phyloP scores from a whole-genome alignment of 2,113 vertebrate genomes.

The Ariopsis seemanni region DNA sequence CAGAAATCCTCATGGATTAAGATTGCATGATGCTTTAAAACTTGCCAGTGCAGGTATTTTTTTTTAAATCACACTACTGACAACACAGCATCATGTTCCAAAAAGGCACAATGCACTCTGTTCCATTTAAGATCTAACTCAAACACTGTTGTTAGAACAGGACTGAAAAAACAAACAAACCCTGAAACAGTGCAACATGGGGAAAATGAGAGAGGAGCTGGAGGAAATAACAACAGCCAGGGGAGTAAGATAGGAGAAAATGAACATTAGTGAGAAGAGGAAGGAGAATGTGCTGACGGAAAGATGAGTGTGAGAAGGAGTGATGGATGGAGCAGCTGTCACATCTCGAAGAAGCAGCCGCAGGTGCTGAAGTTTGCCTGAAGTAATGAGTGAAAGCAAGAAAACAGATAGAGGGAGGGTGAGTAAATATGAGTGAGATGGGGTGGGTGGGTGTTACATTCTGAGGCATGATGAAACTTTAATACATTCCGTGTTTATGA shows the following conservation, averaged over 20 bases:
- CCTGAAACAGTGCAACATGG: not conserved
- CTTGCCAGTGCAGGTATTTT: not conserved
- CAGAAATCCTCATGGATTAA: not conserved
- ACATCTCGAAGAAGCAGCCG: slow-evolving; percentile 10
- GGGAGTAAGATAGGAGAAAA: not conserved
- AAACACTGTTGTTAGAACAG: not conserved
- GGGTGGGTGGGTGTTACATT: not conserved
- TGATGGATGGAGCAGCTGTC: slow-evolving; percentile 22
- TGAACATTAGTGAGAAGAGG: not conserved
- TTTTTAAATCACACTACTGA: not conserved
- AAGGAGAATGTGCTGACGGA: slow-evolving; percentile 12
- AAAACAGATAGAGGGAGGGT: not conserved
- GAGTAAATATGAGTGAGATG: slow-evolving; percentile 39
- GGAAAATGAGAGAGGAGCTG: not conserved
- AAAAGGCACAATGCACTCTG: not conserved
- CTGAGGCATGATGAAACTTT: slow-evolving; percentile 2
- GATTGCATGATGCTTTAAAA: not conserved
- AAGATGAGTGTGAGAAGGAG: not conserved
- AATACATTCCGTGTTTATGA: not conserved
- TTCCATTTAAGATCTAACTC: not conserved
- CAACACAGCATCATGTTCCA: not conserved
- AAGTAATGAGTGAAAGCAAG: slow-evolving; percentile 11
- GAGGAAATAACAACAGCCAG: not conserved
- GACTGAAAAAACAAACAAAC: not conserved
- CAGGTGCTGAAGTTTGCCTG: slow-evolving; percentile 2